phyloP scores from a whole-genome alignment of 2,888 invertebrate genomes.

The Cheilosia impressa region DNA sequence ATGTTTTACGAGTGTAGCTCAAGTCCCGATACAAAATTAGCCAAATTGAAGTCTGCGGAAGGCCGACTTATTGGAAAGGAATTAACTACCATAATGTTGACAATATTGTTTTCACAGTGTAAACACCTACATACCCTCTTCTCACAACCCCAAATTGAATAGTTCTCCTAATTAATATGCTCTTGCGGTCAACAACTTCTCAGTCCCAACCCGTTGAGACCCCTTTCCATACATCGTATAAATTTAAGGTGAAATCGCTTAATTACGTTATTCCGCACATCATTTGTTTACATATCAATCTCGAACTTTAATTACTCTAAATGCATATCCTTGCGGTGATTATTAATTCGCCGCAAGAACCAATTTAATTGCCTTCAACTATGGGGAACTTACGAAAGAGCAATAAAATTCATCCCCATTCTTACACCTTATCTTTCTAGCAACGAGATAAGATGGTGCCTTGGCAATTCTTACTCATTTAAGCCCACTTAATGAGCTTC shows the following conservation, averaged over 20 bases:
- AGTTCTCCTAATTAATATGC: too few relatives aligned
- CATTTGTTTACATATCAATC: not conserved
- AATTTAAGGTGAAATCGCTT: not conserved
- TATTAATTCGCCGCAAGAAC: slow-evolving; percentile 49
- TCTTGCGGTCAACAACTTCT: too few relatives aligned
- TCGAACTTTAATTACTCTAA: slow-evolving; percentile 49
- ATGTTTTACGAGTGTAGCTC: too few relatives aligned
- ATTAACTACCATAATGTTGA: too few relatives aligned
- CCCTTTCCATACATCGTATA: too few relatives aligned
- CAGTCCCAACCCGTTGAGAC: too few relatives aligned
- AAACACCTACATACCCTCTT: too few relatives aligned
- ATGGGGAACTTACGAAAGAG: slow-evolving; percentile 28
- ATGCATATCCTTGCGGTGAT: slow-evolving; percentile 25
- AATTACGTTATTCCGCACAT: slow-evolving; percentile 32
- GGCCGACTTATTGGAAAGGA: too few relatives aligned
- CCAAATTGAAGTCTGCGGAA: too few relatives aligned
- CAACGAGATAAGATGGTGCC: slow-evolving; percentile 26
- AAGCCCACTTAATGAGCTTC: slow-evolving; percentile 65
- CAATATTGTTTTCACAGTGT: too few relatives aligned
- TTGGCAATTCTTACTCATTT: slow-evolving; percentile 37
- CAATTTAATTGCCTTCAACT: slow-evolving; percentile 56
- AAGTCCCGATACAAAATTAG: too few relatives aligned
- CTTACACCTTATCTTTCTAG: not conserved
- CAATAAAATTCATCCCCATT: slow-evolving; percentile 32
- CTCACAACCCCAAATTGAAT: too few relatives aligned